Percentiles rank a stretch among this genome's conserved stretches.
These are phyloP conservation scores for Circaetus gallicus DNA, from an alignment of 2,113 vertebrate species.

Conservation along the genomic window DNA sequence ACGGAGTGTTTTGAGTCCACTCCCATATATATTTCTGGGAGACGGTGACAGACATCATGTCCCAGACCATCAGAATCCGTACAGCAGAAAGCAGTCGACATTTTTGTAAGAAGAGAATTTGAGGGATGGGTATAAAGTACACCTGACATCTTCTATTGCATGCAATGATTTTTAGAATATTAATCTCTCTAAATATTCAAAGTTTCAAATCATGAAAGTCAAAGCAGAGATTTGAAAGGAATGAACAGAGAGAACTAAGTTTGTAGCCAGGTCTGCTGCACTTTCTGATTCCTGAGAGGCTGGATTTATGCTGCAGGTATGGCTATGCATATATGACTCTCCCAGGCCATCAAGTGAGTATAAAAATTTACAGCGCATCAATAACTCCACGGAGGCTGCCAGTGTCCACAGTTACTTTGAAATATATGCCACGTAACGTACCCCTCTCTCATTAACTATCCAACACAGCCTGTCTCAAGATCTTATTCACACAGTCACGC, in stretches of 20 bases:
- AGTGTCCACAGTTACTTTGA: neutral
- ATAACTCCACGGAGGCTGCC: neutral
- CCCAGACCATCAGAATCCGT: neutral
- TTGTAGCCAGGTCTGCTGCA: neutral
- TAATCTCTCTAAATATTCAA: neutral
- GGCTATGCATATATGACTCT: neutral
- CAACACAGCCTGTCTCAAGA: neutral
- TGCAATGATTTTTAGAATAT: neutral
- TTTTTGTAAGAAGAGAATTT: neutral
- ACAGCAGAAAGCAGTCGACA: neutral
- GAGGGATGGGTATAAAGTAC: neutral
- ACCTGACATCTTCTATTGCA: neutral
- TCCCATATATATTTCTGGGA: neutral
- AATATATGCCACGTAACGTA: rapidly evolving
- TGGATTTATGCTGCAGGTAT: neutral
- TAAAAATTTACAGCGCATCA: neutral
- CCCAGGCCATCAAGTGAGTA: neutral
- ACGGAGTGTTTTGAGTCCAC: rapidly evolving
- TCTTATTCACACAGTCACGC: neutral
- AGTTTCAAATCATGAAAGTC: neutral
- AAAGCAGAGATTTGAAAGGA: neutral
- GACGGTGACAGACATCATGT: neutral
- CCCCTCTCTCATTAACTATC: neutral
- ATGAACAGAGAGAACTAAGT: neutral
- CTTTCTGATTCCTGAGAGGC: neutral